These are phyloP conservation scores for Cerastoderma edule DNA, from an alignment of 2,888 invertebrate species.

Conservation along the genomic window DNA sequence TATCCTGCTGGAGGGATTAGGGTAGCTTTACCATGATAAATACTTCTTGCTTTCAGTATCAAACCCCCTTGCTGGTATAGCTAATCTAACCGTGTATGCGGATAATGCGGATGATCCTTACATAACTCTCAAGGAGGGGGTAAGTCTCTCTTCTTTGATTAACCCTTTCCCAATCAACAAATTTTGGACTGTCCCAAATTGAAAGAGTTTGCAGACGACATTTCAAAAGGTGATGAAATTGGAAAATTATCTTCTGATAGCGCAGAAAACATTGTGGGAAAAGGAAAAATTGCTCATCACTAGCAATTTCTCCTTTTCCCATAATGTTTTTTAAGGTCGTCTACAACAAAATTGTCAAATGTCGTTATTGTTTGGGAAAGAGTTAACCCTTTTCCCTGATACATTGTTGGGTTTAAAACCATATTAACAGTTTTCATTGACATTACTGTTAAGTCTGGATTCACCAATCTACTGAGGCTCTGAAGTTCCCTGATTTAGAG, in stretches of 20 bases:
- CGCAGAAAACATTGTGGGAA: constrained; percentile 1
- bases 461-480: not conserved
- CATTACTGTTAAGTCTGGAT: not conserved
- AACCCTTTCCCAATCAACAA: not conserved
- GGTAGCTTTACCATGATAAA: no score
- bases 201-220: not conserved
- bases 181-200: not conserved
- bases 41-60: constrained; percentile 33
- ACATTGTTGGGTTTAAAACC: not conserved
- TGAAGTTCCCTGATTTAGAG: not conserved
- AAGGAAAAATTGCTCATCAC: constrained; percentile 3
- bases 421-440: not conserved
- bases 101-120: constrained; percentile 84
- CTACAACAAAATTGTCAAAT: not conserved
- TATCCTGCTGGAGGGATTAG: no score
- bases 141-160: not conserved
- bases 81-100: constrained; percentile 79
- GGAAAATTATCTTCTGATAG: not conserved
- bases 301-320: constrained; percentile 6
- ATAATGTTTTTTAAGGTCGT: not conserved
- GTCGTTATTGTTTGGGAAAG: not conserved
- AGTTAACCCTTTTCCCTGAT: not conserved
- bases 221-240: not conserved
- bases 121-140: constrained; percentile 70
- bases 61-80: constrained; percentile 69